Percentiles rank a stretch among this genome's conserved stretches.
phyloP scores from a whole-genome alignment of 2,888 invertebrate species.

The Mesodorylaimus sp. region DNA sequence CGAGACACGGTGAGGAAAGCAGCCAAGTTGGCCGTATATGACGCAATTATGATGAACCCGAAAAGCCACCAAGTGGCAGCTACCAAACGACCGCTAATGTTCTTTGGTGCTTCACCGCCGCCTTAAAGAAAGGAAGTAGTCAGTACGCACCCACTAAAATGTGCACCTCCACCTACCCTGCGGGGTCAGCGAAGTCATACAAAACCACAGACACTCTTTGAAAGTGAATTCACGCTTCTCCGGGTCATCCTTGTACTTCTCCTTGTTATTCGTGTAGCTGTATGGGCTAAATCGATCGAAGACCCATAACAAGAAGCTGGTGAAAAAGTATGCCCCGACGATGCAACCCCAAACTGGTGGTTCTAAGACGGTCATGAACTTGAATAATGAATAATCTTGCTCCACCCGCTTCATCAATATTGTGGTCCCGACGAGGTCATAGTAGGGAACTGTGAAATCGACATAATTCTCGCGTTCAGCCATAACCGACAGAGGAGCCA shows the following conservation, averaged over 20 bases:
- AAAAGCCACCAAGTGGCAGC: constrained; percentile 99
- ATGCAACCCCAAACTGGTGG: constrained; percentile 92
- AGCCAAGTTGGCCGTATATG: constrained; percentile 91
- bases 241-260: constrained; percentile 51
- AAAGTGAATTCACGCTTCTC: constrained; percentile 62
- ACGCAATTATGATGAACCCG: constrained; percentile 94
- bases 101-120: constrained; percentile 66
- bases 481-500: constrained; percentile 87
- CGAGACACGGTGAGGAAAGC: constrained; percentile 66
- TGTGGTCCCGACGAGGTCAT: constrained; percentile 87
- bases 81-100: constrained; percentile 75
- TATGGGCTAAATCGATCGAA: constrained; percentile 94
- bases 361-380: constrained; percentile 85
- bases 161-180: constrained; percentile 35
- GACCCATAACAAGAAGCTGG: constrained; percentile 79
- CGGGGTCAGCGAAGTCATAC: constrained; percentile 92
- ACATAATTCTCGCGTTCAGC: constrained; percentile 89
- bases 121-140: background rate
- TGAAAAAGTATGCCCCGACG: constrained; percentile 78
- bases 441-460: constrained; percentile 93
- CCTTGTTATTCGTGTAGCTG: constrained; percentile 76
- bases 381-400: constrained; percentile 75
- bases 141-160: background rate
- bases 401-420: constrained; percentile 81
- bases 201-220: constrained; percentile 94